These are phyloP conservation scores for Parapsyche elsis DNA, from an alignment of 1,140 invertebrate genomes.

Conservation along the genomic window DNA sequence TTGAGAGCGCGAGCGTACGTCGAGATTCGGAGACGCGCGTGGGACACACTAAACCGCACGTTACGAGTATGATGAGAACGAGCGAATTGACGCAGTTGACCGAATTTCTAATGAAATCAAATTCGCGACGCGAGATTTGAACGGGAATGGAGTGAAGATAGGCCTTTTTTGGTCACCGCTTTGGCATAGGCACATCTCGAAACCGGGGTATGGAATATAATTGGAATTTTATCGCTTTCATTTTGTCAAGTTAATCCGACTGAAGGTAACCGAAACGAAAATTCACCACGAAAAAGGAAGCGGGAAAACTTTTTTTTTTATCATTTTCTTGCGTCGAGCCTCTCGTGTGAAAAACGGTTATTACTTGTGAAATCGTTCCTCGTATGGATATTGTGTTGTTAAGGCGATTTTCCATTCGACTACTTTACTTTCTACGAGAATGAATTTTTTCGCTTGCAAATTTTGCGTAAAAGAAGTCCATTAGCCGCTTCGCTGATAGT, in stretches of 20 bases:
- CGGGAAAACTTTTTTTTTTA: not conserved
- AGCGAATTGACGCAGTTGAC: no score
- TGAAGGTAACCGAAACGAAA: not conserved
- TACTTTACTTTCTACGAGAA: not conserved
- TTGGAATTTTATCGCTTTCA: no score
- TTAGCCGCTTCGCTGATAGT: conserved; percentile 8
- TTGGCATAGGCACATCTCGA: no score
- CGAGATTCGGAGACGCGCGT: not conserved
- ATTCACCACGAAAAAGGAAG: not conserved
- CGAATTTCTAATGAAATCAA: no score
- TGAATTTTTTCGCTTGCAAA: conserved; percentile 1
- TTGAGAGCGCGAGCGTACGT: not conserved
- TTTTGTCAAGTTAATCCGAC: no score
- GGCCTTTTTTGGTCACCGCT: no score
- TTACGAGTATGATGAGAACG: no score
- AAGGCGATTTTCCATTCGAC: not conserved
- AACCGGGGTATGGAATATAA: no score
- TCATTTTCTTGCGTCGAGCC: not conserved
- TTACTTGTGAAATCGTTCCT: conserved; percentile 1
- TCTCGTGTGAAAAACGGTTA: not conserved
- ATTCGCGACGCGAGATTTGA: no score
- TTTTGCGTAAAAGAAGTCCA: conserved; percentile 3
- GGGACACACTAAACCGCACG: not conserved
- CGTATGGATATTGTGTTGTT: conserved; percentile 11
- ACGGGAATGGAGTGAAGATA: no score